phyloP scores from a whole-genome alignment of 1,140 invertebrate species.

The Saxidomus purpurata region DNA sequence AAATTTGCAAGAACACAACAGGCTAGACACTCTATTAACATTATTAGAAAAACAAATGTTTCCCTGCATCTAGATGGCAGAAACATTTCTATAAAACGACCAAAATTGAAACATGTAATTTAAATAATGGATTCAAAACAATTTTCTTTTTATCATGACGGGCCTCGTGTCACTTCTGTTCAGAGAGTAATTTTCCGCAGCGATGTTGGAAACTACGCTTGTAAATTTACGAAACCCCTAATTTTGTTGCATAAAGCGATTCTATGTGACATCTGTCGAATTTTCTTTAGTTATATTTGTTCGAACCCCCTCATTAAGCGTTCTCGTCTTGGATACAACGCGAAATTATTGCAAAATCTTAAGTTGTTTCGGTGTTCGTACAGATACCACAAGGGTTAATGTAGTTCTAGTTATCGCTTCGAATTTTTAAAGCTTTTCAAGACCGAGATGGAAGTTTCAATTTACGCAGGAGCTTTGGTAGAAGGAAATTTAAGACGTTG shows the following conservation, averaged over 20 bases:
- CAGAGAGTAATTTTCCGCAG: constrained; percentile 46
- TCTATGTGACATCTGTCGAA: constrained; percentile 64
- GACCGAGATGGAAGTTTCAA: neutral
- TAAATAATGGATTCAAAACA: neutral
- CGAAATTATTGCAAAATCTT: constrained; percentile 27
- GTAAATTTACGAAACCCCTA: constrained; percentile 67
- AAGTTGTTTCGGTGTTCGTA: neutral
- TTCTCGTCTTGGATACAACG: constrained; percentile 13
- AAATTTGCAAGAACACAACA: no score
- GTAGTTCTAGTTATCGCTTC: neutral
- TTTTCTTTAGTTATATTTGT: constrained; percentile 64
- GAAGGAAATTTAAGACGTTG: neutral
- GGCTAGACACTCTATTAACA: no score
- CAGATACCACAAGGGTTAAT: neutral
- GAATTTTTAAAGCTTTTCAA: neutral
- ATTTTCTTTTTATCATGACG: constrained; percentile 27
- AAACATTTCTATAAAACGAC: no score
- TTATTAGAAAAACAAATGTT: no score
- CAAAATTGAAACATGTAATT: no score
- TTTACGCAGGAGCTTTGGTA: neutral
- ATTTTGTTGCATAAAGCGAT: constrained; percentile 68
- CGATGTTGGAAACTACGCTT: constrained; percentile 57
- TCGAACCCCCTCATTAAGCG: constrained; percentile 45
- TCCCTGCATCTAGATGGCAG: no score
- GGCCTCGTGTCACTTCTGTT: constrained; percentile 12